Conservation (phyloP, 2,797 vertebrate species). For the Pangasius mekongensis region DNA sequence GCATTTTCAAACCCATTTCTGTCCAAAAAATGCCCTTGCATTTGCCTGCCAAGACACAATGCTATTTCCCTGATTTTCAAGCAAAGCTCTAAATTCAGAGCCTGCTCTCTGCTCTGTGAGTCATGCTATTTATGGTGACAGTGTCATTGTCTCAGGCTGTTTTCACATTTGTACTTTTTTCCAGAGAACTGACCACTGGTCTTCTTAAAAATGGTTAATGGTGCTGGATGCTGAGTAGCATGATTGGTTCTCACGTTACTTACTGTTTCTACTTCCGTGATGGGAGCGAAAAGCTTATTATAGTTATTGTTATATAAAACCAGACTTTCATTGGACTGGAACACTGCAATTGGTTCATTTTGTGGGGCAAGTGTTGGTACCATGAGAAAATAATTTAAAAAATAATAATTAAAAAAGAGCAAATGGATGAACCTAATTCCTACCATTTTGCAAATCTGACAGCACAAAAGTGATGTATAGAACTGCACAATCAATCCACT, state of each 20-base stretch:
- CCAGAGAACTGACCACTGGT: neutral
- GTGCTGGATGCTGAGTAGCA: neutral
- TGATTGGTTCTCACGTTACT: neutral
- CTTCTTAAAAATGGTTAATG: neutral
- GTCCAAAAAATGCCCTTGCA: neutral
- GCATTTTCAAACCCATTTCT: constrained; percentile 22
- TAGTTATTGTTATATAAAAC: neutral
- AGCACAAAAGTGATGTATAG: neutral
- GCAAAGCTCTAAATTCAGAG: constrained; percentile 20
- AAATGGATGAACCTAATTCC: neutral
- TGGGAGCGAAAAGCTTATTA: neutral
- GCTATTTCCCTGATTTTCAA: neutral
- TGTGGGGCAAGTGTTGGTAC: neutral
- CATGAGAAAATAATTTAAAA: neutral
- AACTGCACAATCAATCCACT: neutral
- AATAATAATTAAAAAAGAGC: neutral
- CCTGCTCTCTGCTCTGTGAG: constrained; percentile 6
- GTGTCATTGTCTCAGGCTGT: constrained; percentile 16
- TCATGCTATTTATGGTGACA: constrained; percentile 28
- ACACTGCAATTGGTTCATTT: neutral
- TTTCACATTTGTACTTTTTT: neutral
- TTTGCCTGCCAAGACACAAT: constrained; percentile 14
- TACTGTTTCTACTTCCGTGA: neutral
- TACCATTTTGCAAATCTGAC: neutral
- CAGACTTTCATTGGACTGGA: neutral